Evolutionary conservation across 2,888 invertebrate genomes (phyloP).

Genomic region (Andrena chrysosceles): DNA sequence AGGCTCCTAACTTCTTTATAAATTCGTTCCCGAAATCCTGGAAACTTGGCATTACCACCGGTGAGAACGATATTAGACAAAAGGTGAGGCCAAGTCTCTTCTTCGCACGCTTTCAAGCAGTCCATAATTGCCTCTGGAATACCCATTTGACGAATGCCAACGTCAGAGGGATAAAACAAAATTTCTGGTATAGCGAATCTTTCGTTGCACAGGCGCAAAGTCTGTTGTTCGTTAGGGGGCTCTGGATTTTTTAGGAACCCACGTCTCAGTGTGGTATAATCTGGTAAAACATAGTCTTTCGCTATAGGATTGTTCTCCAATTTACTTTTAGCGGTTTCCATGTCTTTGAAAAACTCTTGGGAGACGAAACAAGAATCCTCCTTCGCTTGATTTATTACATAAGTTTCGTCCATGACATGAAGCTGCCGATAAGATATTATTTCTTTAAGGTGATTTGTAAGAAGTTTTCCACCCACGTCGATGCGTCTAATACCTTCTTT

Average conservation of each 20-base stretch:
- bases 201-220: constrained; percentile 95
- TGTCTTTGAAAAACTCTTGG: constrained; percentile 92
- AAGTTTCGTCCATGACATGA: constrained; percentile 99
- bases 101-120: constrained; percentile 91
- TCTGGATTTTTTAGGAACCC: constrained; percentile 89
- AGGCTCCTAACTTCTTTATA: constrained; percentile 92
- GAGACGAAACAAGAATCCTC: constrained; percentile 99
- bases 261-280: constrained; percentile 95
- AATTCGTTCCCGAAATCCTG: constrained; percentile 93
- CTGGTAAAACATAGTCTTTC: constrained; percentile 97
- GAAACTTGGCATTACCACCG: constrained; percentile 93
- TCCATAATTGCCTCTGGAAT: constrained; percentile 95
- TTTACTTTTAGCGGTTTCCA: constrained; percentile 89
- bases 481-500: constrained; percentile 92
- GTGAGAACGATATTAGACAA: constrained; percentile 93
- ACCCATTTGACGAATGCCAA: constrained; percentile 96
- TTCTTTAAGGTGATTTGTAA: constrained; percentile 99
- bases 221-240: constrained; percentile 88
- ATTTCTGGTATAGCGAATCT: constrained; percentile 97
- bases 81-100: constrained; percentile 91
- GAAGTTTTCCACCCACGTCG: constrained; percentile 97
- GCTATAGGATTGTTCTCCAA: constrained; percentile 90
- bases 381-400: constrained; percentile 99
- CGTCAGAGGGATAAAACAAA: constrained; percentile 97
- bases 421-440: constrained; percentile 97